Evolutionary conservation across 1,140 invertebrate genomes (phyloP).

Genomic region (Neotoxoptera formosana): DNA sequence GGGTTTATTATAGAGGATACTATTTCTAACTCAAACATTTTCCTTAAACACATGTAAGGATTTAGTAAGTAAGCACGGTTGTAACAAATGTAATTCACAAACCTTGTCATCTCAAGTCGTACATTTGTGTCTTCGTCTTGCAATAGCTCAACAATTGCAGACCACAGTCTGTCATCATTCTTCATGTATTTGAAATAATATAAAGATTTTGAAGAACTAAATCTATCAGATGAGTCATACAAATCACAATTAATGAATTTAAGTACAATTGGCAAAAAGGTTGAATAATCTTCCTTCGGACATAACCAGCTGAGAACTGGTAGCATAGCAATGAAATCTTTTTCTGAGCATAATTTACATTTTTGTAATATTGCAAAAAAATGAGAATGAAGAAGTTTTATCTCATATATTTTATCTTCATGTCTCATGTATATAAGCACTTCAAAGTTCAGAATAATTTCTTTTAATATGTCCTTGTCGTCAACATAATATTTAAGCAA

Average conservation of each 20-base stretch:
- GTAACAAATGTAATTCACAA: neutral
- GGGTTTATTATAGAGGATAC: neutral
- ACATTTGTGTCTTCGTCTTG: slow-evolving; percentile 48
- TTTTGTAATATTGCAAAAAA: slow-evolving; percentile 36
- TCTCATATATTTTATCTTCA: neutral
- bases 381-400: neutral
- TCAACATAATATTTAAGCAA: neutral
- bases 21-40: slow-evolving; percentile 44
- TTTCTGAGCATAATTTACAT: slow-evolving; percentile 11
- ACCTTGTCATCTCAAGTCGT: slow-evolving; percentile 26
- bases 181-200: slow-evolving; percentile 35
- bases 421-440: neutral
- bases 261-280: slow-evolving; percentile 10
- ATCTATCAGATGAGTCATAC: slow-evolving; percentile 49
- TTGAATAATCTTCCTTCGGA: neutral
- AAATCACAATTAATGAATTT: slow-evolving; percentile 45
- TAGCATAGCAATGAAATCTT: slow-evolving; percentile 50
- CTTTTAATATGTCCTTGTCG: slow-evolving; percentile 33
- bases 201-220: slow-evolving; percentile 18
- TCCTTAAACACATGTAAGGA: slow-evolving; percentile 45
- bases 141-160: slow-evolving; percentile 19
- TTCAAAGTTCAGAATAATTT: slow-evolving; percentile 40
- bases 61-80: slow-evolving; percentile 12
- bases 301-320: slow-evolving; percentile 52
- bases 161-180: slow-evolving; percentile 45